Conservation (phyloP, 2,797 vertebrate species). For the Morus bassanus region DNA sequence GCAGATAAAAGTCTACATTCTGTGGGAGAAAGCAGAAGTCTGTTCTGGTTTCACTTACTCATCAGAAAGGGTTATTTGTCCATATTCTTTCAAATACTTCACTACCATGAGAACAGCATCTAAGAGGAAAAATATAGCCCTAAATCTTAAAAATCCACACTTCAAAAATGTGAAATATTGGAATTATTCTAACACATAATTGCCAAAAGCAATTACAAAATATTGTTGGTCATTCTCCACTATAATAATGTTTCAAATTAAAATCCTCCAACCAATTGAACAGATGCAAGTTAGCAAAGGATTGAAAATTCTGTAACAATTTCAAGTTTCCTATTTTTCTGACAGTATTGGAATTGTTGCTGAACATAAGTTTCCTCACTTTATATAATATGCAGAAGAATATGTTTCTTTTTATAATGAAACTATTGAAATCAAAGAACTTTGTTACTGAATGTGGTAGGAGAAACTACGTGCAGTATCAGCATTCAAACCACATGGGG, state of each 20-base stretch:
- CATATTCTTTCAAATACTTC: conserved; percentile 4
- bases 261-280: background rate
- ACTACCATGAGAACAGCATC: background rate
- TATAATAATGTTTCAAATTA: background rate
- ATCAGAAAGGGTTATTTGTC: conserved; percentile 21
- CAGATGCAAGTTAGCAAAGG: background rate
- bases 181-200: background rate
- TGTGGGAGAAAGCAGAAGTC: background rate
- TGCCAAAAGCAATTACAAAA: background rate
- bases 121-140: background rate
- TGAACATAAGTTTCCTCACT: background rate
- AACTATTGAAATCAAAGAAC: background rate
- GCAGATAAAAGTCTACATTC: background rate
- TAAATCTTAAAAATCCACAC: background rate
- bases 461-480: background rate
- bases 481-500: background rate
- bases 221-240: background rate
- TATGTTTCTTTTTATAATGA: background rate
- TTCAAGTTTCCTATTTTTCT: background rate
- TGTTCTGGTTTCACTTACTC: background rate
- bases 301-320: background rate
- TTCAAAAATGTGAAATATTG: background rate
- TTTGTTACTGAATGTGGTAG: background rate
- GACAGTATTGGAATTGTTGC: background rate
- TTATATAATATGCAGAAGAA: background rate